These are phyloP conservation scores for Deroplatys truncata DNA, from an alignment of 2,888 invertebrate genomes.

Conservation along the genomic window DNA sequence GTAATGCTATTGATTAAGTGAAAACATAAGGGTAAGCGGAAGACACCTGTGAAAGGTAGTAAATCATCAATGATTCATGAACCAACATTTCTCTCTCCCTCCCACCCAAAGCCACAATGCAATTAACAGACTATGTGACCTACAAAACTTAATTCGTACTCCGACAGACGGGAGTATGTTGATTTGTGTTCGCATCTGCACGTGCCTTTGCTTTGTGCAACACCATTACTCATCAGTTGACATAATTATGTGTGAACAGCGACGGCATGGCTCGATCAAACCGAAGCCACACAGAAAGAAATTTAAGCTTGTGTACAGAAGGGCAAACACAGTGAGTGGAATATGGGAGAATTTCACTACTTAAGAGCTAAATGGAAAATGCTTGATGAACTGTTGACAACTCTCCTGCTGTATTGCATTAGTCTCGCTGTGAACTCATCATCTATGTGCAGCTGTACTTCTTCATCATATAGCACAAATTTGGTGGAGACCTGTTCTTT, in stretches of 20 bases:
- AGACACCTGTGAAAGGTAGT: background rate
- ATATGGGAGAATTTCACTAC: background rate
- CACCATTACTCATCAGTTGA: background rate
- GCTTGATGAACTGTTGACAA: background rate
- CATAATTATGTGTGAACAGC: background rate
- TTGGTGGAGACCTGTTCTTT: too few relatives aligned
- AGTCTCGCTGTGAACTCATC: background rate
- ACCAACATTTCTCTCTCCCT: background rate
- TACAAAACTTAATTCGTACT: background rate
- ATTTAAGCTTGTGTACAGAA: background rate
- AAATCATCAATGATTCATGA: background rate
- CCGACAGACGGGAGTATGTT: background rate
- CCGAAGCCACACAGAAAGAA: background rate
- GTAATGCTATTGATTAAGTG: too few relatives aligned
- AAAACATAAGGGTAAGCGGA: background rate
- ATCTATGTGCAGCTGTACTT: too few relatives aligned
- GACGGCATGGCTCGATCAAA: background rate
- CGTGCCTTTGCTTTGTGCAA: background rate
- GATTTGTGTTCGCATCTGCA: background rate
- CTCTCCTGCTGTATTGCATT: background rate
- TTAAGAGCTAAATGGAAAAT: background rate
- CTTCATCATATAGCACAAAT: too few relatives aligned
- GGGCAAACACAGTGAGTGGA: background rate
- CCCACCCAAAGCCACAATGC: background rate
- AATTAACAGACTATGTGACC: background rate